Base-by-base conservation (phyloP, 2,797 vertebrate species). In the Coregonus ussuriensis region DNA sequence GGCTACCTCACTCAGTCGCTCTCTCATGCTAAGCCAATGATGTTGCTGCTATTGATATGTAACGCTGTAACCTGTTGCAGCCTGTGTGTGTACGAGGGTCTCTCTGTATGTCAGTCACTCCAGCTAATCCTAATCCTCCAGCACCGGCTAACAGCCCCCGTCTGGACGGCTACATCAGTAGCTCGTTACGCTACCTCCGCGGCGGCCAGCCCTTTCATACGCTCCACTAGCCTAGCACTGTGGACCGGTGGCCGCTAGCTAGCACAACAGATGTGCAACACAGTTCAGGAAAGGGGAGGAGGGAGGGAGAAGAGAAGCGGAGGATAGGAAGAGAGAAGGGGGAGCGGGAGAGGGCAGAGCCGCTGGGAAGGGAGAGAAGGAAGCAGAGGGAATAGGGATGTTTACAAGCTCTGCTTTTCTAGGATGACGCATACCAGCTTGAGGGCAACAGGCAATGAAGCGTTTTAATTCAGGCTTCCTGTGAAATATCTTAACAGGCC, bases 1-100 rank as follows among this genome's bases (percentile, higher is more conserved):
- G 82, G 83, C 82, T 84, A 87, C 84, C 78, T 84, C 83, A 84
- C 88, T 74, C 74, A 77, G 75, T 47, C 74, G 83, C 79, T 79
- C 35, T 85, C 83, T 83, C 84, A 92, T 91, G 93, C 93, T 91
- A 93, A 90, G 93, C 91, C 92, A 93, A 91, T 15, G 31, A 35
- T 25, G 59, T 21, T 62, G 4, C 59, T 4, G 16, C 31, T 86
- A 88, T 90, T 87, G 90, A 29, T 33, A 62, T 62, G 56, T 21
- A 35, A 63, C 35, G 13, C 72, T n/a, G 56, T 74, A 41, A 56
- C 82, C 75, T 3, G 90, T 92, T 85, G 89, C 92, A 91, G 84
- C 86, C 80, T 18, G 82, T 71, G 84, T 76, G 31, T 51, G 72
- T 21, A 29, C 25, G 31, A 11, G 47, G 16, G 66, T 68, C 7